Base-by-base conservation (phyloP, 2,113 vertebrate species). In the Cromileptes altivelis region DNA sequence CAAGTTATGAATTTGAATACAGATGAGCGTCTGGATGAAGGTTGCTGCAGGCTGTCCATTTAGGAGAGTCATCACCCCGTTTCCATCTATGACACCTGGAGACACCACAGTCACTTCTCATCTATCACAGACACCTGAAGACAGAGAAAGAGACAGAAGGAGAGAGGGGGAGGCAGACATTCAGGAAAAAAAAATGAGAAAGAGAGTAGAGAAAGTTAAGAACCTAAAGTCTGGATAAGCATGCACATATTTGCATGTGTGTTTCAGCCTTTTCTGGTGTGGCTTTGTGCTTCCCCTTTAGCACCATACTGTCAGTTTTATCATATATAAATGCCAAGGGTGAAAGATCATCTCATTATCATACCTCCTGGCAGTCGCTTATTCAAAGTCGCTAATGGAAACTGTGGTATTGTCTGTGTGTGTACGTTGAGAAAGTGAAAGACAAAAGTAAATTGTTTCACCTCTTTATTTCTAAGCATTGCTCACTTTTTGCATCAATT, bases 21-120 rank as follows among this genome's bases (percentile, higher is more conserved):
- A 92, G 86, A 92, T 92, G 84, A 91, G 87, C 0, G 37, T 90
- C 79, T 90, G 68, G 79, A 76, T 85, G 83, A 85, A 78, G 68
- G 65, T 85, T 91, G 82, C 91, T 87, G 75, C 88, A 88, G 86
- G 92, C 86, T 89, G 88, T 82, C 91, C 89, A 91, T 91, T 93
- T 89, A 83, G 88, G 45, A 85, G 80, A 94, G 89, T 84, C 88
- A 85, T 92, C 92, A 90, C 85, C 85, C 62, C 11, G 68, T 89
- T 90, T 92, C 81, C 52, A 76, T 88, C 75, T 52, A 72, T 89
- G 91, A 88, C 87, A 93, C 85, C 83, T 80, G 73, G 61, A 90
- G 92, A 92, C 84, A 85, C 77, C 75, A 27, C 60, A 89, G 91
- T 93, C 92, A 90, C 88, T 88, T 91, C 68, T 92, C 87, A 94